A percentile compares a stretch with the other conserved stretches of the same genome.
phyloP scores from a whole-genome alignment of 1,140 invertebrate species.

The Heliconius nattereri region DNA sequence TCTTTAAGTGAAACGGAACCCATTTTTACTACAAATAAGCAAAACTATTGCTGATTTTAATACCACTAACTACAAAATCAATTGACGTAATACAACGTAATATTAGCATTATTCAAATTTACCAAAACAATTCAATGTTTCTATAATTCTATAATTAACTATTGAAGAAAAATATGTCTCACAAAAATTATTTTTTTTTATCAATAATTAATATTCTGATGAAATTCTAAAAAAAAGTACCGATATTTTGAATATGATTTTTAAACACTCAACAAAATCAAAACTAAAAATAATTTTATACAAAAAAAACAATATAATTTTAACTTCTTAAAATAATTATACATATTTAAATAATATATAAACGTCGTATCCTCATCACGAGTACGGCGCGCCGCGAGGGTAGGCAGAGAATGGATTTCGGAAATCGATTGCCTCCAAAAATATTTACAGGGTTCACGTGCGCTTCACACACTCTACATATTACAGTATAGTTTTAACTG shows the following conservation, averaged over 20 bases:
- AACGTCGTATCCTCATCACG: slow-evolving; percentile 52
- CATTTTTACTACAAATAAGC: too few species aligned
- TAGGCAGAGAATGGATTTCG: slow-evolving; percentile 74
- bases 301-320: too few species aligned
- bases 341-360: background rate
- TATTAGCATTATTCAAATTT: background rate
- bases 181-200: too few species aligned
- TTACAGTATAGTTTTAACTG: slow-evolving; percentile 24
- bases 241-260: too few species aligned
- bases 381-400: slow-evolving; percentile 54
- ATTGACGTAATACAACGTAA: background rate
- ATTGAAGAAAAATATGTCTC: too few species aligned
- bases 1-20: too few species aligned
- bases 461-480: slow-evolving; percentile 22
- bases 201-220: too few species aligned
- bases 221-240: too few species aligned
- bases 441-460: slow-evolving; percentile 78
- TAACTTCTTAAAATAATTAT: background rate
- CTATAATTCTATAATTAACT: too few species aligned
- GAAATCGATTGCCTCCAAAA: slow-evolving; percentile 81
- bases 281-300: too few species aligned
- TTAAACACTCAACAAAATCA: too few species aligned
- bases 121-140: background rate
- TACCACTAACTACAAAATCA: background rate
- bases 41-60: too few species aligned